These are phyloP conservation scores for Halichoerus grypus DNA, from an alignment of 2,113 vertebrate genomes.

Conservation along the genomic window DNA sequence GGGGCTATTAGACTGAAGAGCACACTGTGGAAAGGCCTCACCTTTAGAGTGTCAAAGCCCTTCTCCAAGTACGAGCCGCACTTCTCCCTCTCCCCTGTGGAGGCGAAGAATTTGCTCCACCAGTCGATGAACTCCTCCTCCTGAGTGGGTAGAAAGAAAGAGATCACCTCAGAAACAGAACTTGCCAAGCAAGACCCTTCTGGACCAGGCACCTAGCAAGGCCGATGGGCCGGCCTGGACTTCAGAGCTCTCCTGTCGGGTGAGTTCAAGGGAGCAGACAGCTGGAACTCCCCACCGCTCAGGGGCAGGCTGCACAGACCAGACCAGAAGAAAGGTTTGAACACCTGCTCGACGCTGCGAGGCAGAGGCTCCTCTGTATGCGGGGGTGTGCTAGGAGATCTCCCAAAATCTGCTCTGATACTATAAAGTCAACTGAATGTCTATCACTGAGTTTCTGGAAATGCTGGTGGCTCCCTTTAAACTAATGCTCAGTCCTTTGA, in stretches of 20 bases:
- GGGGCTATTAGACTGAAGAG: background rate
- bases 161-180: slow-evolving; percentile 3
- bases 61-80: slow-evolving; percentile 95
- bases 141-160: slow-evolving; percentile 81
- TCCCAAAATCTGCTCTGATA: background rate
- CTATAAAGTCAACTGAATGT: background rate
- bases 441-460: background rate
- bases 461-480: background rate
- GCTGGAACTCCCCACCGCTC: background rate
- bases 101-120: slow-evolving; percentile 99
- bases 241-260: background rate
- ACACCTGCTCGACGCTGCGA: background rate
- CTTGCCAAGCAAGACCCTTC: background rate
- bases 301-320: background rate
- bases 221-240: background rate
- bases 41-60: slow-evolving; percentile 95
- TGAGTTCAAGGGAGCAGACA: background rate
- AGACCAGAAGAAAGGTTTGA: background rate
- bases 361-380: background rate
- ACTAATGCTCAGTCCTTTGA: background rate
- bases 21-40: slow-evolving; percentile 71
- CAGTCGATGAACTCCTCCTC: slow-evolving; percentile 98
- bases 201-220: background rate
- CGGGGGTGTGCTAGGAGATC: background rate
- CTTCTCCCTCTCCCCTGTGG: slow-evolving; percentile 93